Conservation (phyloP, 2,797 vertebrate species). For the Etheostoma perlongum region DNA sequence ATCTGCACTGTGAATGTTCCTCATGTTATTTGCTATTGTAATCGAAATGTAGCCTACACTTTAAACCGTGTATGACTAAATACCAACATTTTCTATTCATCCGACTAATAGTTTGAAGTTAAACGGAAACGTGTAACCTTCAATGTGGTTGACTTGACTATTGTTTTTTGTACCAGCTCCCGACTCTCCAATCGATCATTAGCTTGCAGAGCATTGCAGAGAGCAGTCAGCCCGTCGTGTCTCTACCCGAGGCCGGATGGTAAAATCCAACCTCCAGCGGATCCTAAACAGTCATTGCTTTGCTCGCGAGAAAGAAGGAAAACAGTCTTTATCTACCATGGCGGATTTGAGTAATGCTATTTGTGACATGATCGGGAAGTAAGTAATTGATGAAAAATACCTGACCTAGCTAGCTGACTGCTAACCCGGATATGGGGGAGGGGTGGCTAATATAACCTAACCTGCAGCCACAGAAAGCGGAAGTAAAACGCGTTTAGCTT, state of each 20-base stretch:
- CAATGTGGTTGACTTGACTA: constrained; percentile 11
- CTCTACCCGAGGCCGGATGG: constrained; percentile 89
- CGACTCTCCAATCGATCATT: constrained; percentile 48
- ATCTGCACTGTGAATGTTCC: not conserved
- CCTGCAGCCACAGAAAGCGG: constrained; percentile 51
- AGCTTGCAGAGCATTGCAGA: constrained; percentile 70
- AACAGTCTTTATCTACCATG: constrained; percentile 80
- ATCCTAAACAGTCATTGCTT: constrained; percentile 92
- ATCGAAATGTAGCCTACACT: not conserved
- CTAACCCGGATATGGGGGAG: constrained; percentile 73
- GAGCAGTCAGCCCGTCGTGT: constrained; percentile 82
- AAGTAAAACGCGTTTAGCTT: constrained; percentile 47
- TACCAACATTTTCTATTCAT: not conserved
- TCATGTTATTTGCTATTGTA: not conserved
- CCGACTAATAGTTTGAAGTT: constrained; percentile 44
- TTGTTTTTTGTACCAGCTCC: not conserved
- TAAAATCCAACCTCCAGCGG: constrained; percentile 92
- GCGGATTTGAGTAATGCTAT: constrained; percentile 85
- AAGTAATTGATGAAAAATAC: constrained; percentile 72
- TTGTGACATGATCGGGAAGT: constrained; percentile 88
- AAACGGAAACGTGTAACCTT: not conserved
- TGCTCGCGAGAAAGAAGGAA: constrained; percentile 91
- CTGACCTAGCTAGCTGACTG: constrained; percentile 49
- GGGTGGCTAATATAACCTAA: constrained; percentile 61
- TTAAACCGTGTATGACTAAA: not conserved